phyloP scores from a whole-genome alignment of 2,888 invertebrate genomes.

The Drosophila infuscata region DNA sequence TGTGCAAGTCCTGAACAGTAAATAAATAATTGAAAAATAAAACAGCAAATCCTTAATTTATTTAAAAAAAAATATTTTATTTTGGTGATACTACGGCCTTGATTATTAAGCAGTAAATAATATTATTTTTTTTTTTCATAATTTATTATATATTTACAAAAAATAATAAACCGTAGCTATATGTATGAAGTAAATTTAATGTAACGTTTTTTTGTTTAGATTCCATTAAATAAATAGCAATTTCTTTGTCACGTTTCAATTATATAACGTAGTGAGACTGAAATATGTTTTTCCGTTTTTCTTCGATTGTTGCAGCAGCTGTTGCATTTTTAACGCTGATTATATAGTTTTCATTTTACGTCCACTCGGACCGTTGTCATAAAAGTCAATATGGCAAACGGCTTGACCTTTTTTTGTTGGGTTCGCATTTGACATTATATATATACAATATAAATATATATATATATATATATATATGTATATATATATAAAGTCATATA shows the following conservation, averaged over 20 bases:
- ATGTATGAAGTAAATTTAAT: neutral
- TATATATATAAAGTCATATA: constrained; percentile 15
- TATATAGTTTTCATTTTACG: constrained; percentile 68
- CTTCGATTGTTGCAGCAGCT: constrained; percentile 71
- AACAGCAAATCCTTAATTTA: neutral
- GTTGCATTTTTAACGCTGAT: constrained; percentile 74
- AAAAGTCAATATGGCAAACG: constrained; percentile 71
- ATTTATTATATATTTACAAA: neutral
- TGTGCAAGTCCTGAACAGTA: neutral
- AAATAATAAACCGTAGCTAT: neutral
- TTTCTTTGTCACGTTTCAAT: constrained; percentile 49
- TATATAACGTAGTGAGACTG: constrained; percentile 29
- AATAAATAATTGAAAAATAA: neutral
- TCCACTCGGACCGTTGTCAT: constrained; percentile 66
- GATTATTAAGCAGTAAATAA: neutral
- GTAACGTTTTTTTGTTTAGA: neutral
- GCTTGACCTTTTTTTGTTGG: constrained; percentile 69
- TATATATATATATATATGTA: constrained; percentile 4
- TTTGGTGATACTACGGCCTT: neutral
- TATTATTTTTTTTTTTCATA: neutral
- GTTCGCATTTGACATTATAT: constrained; percentile 36
- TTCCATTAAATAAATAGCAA: constrained; percentile 6
- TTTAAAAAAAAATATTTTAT: neutral
- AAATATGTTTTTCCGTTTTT: constrained; percentile 53
- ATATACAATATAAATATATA: neutral